A percentile compares a stretch with the other conserved stretches of the same genome.
Evolutionary conservation across 1,140 invertebrate species (phyloP).

Genomic region (Aphidius ervi): DNA sequence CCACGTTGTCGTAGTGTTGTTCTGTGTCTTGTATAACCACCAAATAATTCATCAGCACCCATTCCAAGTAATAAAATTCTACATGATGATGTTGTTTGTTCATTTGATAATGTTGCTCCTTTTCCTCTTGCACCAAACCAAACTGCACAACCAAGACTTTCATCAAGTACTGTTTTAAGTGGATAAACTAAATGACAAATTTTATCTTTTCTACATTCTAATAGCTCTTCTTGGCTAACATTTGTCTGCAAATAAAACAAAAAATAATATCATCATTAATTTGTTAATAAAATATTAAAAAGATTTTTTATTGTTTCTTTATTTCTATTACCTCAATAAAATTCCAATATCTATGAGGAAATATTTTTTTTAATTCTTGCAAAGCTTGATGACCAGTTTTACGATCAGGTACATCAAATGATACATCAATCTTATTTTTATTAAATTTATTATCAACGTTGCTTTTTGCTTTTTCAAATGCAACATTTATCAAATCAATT

Average conservation of each 20-base stretch:
- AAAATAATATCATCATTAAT: constrained; percentile 21
- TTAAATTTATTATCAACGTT: not conserved
- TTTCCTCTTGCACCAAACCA: constrained; percentile 88
- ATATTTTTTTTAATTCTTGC: constrained; percentile 66
- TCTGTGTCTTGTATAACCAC: constrained; percentile 87
- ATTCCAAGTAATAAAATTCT: constrained; percentile 84
- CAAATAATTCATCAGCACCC: constrained; percentile 96
- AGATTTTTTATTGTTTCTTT: not conserved
- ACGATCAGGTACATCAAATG: constrained; percentile 76
- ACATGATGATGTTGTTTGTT: constrained; percentile 59
- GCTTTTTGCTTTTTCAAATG: constrained; percentile 67
- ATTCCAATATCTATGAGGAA: constrained; percentile 68
- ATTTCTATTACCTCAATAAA: constrained; percentile 69
- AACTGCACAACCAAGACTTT: constrained; percentile 88
- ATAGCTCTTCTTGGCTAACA: constrained; percentile 67
- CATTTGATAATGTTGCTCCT: constrained; percentile 49
- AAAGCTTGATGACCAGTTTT: constrained; percentile 71
- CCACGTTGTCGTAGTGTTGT: constrained; percentile 64
- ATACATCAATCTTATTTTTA: constrained; percentile 13
- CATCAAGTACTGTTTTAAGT: constrained; percentile 85
- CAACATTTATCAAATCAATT: constrained; percentile 95
- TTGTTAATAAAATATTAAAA: constrained; percentile 15
- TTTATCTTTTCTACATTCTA: constrained; percentile 40
- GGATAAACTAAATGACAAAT: constrained; percentile 80
- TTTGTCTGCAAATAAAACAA: constrained; percentile 61